Percentiles rank a stretch among this genome's conserved stretches.
These are phyloP conservation scores for Neofelis nebulosa DNA, from an alignment of 2,113 vertebrate species.

Conservation along the genomic window DNA sequence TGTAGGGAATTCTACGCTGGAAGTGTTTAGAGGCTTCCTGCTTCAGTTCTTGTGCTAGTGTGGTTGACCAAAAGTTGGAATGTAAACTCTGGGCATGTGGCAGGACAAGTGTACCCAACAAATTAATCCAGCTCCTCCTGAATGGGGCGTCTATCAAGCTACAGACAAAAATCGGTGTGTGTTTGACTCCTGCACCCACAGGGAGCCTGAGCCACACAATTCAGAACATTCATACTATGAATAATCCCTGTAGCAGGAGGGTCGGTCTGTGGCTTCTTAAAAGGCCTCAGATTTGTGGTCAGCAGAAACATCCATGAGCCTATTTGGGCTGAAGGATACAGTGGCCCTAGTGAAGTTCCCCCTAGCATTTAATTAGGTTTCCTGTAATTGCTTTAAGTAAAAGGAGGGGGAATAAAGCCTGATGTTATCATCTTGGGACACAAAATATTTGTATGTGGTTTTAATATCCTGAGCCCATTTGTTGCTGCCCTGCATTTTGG, in stretches of 20 bases:
- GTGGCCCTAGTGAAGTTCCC: conserved; percentile 52
- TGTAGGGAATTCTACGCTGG: conserved; percentile 66
- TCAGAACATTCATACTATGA: conserved; percentile 76
- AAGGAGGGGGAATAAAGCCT: conserved; percentile 48
- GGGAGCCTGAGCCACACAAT: conserved; percentile 43
- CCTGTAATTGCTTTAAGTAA: conserved; percentile 71
- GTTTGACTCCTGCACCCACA: conserved; percentile 34
- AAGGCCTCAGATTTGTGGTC: conserved; percentile 55
- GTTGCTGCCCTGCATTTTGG: conserved; percentile 34
- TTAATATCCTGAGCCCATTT: conserved; percentile 66
- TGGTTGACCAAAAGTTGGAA: conserved; percentile 69
- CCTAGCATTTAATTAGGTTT: conserved; percentile 75
- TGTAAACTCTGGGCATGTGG: conserved; percentile 58
- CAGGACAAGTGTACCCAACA: conserved; percentile 72
- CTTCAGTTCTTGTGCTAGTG: conserved; percentile 64
- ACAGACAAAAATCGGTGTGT: conserved; percentile 74
- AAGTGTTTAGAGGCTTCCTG: conserved; percentile 46
- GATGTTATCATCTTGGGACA: conserved; percentile 38
- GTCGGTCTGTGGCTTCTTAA: conserved; percentile 65
- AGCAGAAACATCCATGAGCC: conserved; percentile 47
- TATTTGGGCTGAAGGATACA: conserved; percentile 66
- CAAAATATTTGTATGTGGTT: conserved; percentile 65
- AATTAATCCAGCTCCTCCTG: conserved; percentile 74
- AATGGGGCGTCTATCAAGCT: conserved; percentile 79
- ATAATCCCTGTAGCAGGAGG: conserved; percentile 57